Percentiles rank a stretch among this genome's conserved stretches.
These are phyloP conservation scores for Astur gentilis DNA, from an alignment of 2,113 vertebrate species.

Conservation along the genomic window DNA sequence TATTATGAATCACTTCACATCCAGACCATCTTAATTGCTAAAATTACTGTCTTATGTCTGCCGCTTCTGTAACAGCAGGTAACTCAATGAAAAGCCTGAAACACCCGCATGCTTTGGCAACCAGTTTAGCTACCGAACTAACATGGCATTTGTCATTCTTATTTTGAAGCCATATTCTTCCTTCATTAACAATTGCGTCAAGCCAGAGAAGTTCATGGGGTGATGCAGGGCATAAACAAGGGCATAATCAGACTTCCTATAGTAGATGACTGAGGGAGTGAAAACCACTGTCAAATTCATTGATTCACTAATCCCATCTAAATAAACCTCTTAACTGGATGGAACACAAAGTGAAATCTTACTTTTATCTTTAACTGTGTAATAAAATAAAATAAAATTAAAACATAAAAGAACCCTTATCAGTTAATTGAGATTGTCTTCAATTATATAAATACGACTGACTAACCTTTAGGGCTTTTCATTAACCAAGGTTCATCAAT, in stretches of 20 bases:
- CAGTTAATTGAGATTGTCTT: slow-evolving; percentile 50
- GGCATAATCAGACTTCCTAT: neutral
- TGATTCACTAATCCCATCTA: neutral
- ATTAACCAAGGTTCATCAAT: slow-evolving; percentile 57
- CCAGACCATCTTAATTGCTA: slow-evolving; percentile 21
- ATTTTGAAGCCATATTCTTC: neutral
- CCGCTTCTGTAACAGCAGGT: neutral
- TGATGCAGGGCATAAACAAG: neutral
- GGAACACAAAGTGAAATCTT: neutral
- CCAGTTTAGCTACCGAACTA: neutral
- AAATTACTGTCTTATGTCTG: slow-evolving; percentile 26
- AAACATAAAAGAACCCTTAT: neutral
- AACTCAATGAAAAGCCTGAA: neutral
- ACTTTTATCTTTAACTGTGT: neutral
- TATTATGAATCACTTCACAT: slow-evolving; percentile 49
- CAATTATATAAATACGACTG: slow-evolving; percentile 38
- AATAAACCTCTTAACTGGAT: neutral
- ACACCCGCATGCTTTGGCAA: neutral
- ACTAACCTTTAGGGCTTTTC: slow-evolving; percentile 57
- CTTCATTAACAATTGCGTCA: neutral
- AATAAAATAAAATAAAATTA: slow-evolving; percentile 33
- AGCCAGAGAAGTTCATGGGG: neutral
- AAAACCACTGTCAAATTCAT: neutral
- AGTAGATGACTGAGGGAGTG: neutral
- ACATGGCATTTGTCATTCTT: neutral